These are phyloP conservation scores for Crotophaga sulcirostris DNA, from an alignment of 2,113 vertebrate species.

Conservation along the genomic window DNA sequence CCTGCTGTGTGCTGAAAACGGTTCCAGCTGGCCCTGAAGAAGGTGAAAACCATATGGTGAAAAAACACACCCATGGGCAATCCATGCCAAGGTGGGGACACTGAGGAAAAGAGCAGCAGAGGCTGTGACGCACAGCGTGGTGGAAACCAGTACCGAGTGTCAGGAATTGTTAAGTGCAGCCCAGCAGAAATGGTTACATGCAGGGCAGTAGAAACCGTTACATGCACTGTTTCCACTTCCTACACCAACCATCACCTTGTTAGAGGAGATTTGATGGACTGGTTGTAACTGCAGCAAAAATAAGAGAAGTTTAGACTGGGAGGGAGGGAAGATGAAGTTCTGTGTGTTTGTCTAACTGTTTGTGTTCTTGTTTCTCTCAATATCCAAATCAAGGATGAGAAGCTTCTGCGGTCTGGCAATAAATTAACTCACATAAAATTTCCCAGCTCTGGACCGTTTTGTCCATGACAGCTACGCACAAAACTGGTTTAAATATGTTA, in stretches of 20 bases:
- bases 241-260: rapidly evolving
- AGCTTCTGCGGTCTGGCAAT: background rate
- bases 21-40: background rate
- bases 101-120: background rate
- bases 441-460: background rate
- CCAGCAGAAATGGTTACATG: rapidly evolving
- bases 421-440: background rate
- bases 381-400: background rate
- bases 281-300: background rate
- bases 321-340: background rate
- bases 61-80: background rate
- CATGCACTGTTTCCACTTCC: background rate
- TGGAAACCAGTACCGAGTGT: background rate
- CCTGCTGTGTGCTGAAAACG: background rate
- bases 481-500: background rate
- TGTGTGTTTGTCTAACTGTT: background rate
- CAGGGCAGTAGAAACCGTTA: background rate
- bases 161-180: rapidly evolving
- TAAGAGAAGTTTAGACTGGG: background rate
- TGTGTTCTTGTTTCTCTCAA: background rate
- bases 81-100: background rate
- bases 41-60: background rate
- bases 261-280: background rate
- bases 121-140: rapidly evolving
- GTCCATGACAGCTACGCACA: background rate